These are phyloP conservation scores for Brotula barbata DNA, from an alignment of 2,797 vertebrate genomes.

Conservation along the genomic window DNA sequence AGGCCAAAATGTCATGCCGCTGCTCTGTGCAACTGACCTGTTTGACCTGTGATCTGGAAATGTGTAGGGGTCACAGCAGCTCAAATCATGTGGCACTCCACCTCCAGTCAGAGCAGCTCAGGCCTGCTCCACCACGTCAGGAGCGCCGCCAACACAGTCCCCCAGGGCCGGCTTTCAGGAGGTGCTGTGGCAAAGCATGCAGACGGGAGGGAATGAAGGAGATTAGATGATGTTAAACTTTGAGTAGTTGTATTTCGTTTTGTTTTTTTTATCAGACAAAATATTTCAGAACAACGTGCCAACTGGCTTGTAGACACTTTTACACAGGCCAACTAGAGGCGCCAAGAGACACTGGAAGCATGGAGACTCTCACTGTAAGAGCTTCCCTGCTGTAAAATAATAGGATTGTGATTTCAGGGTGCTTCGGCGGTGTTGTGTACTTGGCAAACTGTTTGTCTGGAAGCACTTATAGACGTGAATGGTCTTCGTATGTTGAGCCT, in stretches of 20 bases:
- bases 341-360: no score
- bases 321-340: no score
- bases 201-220: background rate
- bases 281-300: no score
- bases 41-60: slow-evolving; percentile 33
- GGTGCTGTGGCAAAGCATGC: slow-evolving; percentile 36
- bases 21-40: slow-evolving; percentile 27
- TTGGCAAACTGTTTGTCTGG: slow-evolving; percentile 48
- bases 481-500: slow-evolving; percentile 42
- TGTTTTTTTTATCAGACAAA: no score
- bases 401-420: no score
- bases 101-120: slow-evolving; percentile 24
- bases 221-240: no score
- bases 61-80: slow-evolving; percentile 29
- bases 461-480: slow-evolving; percentile 53
- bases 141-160: slow-evolving; percentile 28
- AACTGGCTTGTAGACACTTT: no score
- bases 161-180: slow-evolving; percentile 17
- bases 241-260: no score
- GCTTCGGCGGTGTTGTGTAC: no score
- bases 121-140: slow-evolving; percentile 37
- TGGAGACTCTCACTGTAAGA: no score
- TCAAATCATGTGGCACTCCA: slow-evolving; percentile 38
- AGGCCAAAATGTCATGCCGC: background rate
- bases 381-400: no score